phyloP scores from a whole-genome alignment of 30 jellyfish, hydroid and myxozoan genomes.

The Aurelia sp. region DNA sequence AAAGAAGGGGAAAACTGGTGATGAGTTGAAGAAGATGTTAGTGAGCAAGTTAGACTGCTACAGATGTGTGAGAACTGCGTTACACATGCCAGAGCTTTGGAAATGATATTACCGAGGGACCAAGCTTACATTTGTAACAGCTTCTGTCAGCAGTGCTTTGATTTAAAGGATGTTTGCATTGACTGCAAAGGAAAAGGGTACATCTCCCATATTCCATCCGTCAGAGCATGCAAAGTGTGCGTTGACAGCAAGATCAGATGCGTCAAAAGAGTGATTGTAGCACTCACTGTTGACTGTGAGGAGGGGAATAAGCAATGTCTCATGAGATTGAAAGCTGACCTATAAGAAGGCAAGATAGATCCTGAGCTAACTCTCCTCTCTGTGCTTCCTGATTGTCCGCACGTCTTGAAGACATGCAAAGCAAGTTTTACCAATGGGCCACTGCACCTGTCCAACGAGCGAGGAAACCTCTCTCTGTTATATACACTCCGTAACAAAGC shows the following conservation, averaged over 20 bases:
- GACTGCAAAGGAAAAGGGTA: not conserved
- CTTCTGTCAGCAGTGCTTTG: no score
- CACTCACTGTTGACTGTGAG: not conserved
- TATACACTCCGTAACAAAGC: no score
- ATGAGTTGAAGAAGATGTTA: no score
- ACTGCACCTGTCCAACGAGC: not conserved
- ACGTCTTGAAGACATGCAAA: constrained; percentile 6
- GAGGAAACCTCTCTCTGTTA: no score
- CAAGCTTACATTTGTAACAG: no score
- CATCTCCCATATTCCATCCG: not conserved
- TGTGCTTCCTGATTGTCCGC: constrained; percentile 22
- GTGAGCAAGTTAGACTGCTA: no score
- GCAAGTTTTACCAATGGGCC: constrained; percentile 31
- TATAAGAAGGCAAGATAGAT: not conserved
- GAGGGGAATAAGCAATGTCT: not conserved
- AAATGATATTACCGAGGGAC: no score
- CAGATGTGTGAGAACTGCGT: no score
- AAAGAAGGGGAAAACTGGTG: no score
- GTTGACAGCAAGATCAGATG: not conserved
- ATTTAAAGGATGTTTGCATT: not conserved
- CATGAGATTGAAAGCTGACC: not conserved
- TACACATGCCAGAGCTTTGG: no score
- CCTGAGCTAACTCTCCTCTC: constrained; percentile 7
- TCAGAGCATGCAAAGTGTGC: not conserved
- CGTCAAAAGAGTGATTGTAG: constrained; percentile 2